Conservation (phyloP, 2,797 vertebrate genomes). For the Prunella strophiata region DNA sequence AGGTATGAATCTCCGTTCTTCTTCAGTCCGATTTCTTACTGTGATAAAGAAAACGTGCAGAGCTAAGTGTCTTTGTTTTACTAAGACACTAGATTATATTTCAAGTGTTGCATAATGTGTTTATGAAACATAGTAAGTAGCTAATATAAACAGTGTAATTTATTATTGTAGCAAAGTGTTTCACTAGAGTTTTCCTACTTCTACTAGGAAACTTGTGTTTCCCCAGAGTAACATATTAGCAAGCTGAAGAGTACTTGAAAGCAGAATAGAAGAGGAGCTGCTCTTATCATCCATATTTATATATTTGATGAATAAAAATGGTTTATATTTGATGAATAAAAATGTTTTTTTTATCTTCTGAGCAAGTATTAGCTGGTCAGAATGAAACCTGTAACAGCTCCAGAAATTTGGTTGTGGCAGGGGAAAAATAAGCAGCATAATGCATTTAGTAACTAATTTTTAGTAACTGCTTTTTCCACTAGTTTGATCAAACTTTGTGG, state of each 20-base stretch:
- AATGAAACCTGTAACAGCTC: not conserved
- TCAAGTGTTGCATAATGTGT: not conserved
- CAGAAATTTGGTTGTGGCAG: not conserved
- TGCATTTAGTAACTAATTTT: not conserved
- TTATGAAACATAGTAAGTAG: not conserved
- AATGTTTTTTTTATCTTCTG: not conserved
- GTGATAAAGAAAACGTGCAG: not conserved
- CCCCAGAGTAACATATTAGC: rapidly evolving
- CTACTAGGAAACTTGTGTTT: not conserved
- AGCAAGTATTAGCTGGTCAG: not conserved
- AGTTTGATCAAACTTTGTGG: not conserved
- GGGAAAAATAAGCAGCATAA: not conserved
- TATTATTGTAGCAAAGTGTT: not conserved
- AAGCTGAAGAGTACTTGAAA: not conserved
- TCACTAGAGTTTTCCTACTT: not conserved
- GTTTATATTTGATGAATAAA: not conserved
- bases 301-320: not conserved
- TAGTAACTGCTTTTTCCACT: not conserved
- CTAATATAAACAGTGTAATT: not conserved
- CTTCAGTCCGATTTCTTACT: not conserved
- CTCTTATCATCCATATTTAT: not conserved
- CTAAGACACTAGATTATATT: not conserved
- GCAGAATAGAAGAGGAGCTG: not conserved
- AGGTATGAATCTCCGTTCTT: constrained; percentile 72
- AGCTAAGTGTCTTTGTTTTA: not conserved